A percentile compares a stretch with the other conserved stretches of the same genome.
Evolutionary conservation across 2,113 vertebrate genomes (phyloP).

Genomic region (Cepphus grylle): DNA sequence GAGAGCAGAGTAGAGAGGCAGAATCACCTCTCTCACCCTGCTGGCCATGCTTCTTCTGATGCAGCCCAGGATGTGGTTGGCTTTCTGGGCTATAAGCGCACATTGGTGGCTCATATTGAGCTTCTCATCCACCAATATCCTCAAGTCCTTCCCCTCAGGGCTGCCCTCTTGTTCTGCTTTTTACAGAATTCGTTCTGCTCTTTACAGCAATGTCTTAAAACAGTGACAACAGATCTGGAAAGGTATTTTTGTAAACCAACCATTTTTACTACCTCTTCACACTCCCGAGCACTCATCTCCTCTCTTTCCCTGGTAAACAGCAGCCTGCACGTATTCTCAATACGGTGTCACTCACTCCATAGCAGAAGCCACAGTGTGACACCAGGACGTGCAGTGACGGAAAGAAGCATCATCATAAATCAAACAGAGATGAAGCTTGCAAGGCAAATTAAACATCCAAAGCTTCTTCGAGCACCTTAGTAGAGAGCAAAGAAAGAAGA

Average conservation of each 20-base stretch:
- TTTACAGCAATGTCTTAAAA: neutral
- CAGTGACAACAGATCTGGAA: neutral
- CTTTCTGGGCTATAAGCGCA: too few relatives aligned
- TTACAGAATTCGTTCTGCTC: neutral
- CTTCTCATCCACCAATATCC: too few relatives aligned
- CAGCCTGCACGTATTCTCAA: neutral
- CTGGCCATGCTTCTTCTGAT: too few relatives aligned
- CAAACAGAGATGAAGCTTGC: neutral
- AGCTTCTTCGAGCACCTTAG: neutral
- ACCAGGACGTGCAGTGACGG: neutral
- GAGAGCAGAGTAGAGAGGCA: too few relatives aligned
- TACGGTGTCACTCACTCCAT: accelerated
- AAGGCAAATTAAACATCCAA: neutral
- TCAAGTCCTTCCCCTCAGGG: too few relatives aligned
- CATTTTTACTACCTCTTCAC: neutral
- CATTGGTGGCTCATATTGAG: too few relatives aligned
- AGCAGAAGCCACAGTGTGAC: neutral
- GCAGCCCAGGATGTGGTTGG: too few relatives aligned
- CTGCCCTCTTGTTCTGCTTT: too few relatives aligned
- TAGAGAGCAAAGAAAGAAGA: neutral
- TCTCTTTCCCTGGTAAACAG: neutral
- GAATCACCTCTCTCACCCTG: too few relatives aligned
- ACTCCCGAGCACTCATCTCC: neutral
- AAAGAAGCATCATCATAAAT: neutral
- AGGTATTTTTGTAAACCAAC: neutral